phyloP scores from a whole-genome alignment of 2,888 invertebrate genomes.

The Agonopterix heracliana region DNA sequence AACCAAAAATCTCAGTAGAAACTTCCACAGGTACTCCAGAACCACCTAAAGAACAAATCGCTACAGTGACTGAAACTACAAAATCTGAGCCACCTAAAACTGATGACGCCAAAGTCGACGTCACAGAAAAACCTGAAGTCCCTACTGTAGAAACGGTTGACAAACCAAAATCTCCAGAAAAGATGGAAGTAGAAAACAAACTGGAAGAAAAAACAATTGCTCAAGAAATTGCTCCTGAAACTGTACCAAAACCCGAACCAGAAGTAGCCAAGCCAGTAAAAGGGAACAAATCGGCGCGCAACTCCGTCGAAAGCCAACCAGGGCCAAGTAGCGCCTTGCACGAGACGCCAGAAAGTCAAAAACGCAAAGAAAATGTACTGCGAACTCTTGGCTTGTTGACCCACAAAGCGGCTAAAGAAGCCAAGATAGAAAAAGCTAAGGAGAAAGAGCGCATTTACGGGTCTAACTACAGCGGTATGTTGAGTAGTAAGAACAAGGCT shows the following conservation, averaged over 20 bases:
- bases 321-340: conserved; percentile 55
- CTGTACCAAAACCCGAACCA: conserved; percentile 4
- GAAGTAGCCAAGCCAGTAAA: conserved; percentile 2
- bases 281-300: conserved; percentile 40
- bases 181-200: conserved; percentile 12
- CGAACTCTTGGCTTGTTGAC: conserved; percentile 85
- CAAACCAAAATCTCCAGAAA: background rate
- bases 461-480: conserved; percentile 21
- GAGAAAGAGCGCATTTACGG: conserved; percentile 61
- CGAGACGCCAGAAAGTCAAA: conserved; percentile 79
- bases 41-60: conserved; percentile 7
- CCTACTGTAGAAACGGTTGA: background rate
- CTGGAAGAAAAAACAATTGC: conserved; percentile 11
- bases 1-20: background rate
- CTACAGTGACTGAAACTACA: conserved; percentile 6
- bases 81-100: conserved; percentile 2
- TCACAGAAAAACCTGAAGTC: background rate
- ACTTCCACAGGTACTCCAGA: background rate
- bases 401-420: conserved; percentile 83
- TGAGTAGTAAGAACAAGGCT: conserved; percentile 44
- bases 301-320: conserved; percentile 44
- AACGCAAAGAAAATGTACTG: conserved; percentile 83
- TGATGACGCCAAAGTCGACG: background rate
- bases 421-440: conserved; percentile 75
- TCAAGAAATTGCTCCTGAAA: conserved; percentile 12